Conservation (phyloP, 2,113 vertebrate genomes). For the Eidolon helvum region DNA sequence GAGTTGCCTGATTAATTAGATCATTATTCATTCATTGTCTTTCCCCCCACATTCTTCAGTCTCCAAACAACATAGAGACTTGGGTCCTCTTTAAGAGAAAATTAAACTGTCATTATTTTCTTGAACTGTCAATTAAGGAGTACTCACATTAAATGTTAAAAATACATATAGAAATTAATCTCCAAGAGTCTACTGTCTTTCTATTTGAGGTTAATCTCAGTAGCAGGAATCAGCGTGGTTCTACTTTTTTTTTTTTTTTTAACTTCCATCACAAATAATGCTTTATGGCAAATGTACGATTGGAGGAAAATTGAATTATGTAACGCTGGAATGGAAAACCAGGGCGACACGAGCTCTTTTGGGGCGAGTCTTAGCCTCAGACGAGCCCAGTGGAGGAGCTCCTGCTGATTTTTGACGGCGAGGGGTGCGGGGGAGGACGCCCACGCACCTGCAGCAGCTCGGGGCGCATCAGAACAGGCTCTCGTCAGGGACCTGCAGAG, state of each 20-base stretch:
- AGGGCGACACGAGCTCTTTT: neutral
- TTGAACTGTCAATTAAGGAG: neutral
- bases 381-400: neutral
- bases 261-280: neutral
- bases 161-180: neutral
- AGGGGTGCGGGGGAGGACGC: neutral
- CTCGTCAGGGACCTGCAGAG: slow-evolving; percentile 28
- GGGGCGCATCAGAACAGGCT: neutral
- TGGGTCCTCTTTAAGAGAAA: neutral
- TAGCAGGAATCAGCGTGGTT: neutral
- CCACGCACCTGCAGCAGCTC: fast-evolving
- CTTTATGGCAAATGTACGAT: neutral
- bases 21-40: neutral
- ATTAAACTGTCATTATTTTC: neutral
- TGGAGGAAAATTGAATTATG: neutral
- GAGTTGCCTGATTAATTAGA: neutral
- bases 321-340: neutral
- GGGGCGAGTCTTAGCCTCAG: neutral
- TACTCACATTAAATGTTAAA: neutral
- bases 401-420: neutral
- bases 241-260: too few species aligned
- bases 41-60: neutral
- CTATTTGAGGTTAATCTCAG: neutral
- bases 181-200: neutral
- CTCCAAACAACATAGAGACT: neutral